Percentiles rank a stretch among this genome's conserved stretches.
phyloP scores from a whole-genome alignment of 2,888 invertebrate genomes.

The Thelaira solivaga region DNA sequence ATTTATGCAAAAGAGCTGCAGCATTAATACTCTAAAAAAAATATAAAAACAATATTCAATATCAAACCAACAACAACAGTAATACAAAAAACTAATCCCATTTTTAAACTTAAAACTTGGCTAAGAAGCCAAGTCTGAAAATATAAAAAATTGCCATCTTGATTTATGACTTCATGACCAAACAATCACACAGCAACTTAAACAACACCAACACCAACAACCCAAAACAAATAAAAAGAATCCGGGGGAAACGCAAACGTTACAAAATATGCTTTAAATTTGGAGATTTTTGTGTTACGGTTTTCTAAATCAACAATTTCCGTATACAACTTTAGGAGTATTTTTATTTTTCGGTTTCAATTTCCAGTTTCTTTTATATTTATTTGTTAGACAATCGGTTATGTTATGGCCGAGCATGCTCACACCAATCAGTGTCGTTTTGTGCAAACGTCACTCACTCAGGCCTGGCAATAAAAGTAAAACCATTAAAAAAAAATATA shows the following conservation, averaged over 20 bases:
- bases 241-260: constrained; percentile 5
- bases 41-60: constrained; percentile 47
- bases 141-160: constrained; percentile 67
- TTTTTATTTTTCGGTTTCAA: constrained; percentile 22
- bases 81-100: constrained; percentile 16
- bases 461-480: constrained; percentile 34
- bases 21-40: background rate
- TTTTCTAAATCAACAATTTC: constrained; percentile 53
- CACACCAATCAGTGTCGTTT: constrained; percentile 63
- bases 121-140: constrained; percentile 25
- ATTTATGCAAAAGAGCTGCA: constrained; percentile 65
- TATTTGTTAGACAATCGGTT: constrained; percentile 42
- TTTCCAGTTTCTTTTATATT: constrained; percentile 2
- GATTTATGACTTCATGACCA: constrained; percentile 70
- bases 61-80: constrained; percentile 9
- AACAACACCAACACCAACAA: background rate
- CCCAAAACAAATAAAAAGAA: background rate
- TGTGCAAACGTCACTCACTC: constrained; percentile 63
- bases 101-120: constrained; percentile 17
- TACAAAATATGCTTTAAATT: constrained; percentile 51
- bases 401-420: constrained; percentile 54
- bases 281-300: constrained; percentile 54
- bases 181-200: constrained; percentile 62
- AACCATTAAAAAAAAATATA: too few relatives aligned
- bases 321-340: too few relatives aligned